Percentiles rank a stretch among this genome's conserved stretches.
phyloP scores from a whole-genome alignment of 2,113 vertebrate genomes.

The Physeter macrocephalus region DNA sequence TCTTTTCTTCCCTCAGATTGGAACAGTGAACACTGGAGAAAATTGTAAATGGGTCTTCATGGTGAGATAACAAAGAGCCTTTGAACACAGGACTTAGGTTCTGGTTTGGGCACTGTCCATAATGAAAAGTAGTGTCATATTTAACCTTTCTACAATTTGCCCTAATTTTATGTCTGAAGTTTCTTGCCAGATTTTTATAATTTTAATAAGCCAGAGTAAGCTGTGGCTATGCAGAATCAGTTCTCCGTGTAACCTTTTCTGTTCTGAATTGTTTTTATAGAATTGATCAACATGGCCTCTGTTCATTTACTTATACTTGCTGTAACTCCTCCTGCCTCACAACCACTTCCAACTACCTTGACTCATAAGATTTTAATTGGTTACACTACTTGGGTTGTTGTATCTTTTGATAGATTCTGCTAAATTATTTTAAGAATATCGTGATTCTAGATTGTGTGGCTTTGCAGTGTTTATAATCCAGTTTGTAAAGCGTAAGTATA shows the following conservation, averaged over 20 bases:
- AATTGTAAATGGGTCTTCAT: not conserved
- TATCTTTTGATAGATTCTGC: not conserved
- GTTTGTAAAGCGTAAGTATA: not conserved
- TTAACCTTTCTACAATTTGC: conserved; percentile 8
- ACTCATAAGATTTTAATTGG: not conserved
- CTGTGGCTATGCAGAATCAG: not conserved
- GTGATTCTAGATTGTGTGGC: not conserved
- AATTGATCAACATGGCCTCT: not conserved
- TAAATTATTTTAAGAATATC: conserved; percentile 8
- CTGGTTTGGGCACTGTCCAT: not conserved
- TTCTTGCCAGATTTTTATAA: not conserved
- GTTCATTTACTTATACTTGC: conserved; percentile 10
- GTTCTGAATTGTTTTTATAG: not conserved
- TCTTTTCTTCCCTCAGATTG: not conserved
- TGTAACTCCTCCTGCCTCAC: not conserved
- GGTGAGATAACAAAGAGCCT: not conserved
- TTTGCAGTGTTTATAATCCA: conserved; percentile 1
- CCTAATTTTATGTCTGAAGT: conserved; percentile 17
- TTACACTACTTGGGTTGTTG: not conserved
- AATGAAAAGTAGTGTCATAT: not conserved
- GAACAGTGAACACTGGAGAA: not conserved
- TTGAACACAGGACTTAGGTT: not conserved
- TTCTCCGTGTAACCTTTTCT: not conserved
- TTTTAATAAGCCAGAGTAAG: not conserved
- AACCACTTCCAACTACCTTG: conserved; percentile 1